Evolutionary conservation across 30 jellyfish, hydroid and myxozoan species (phyloP), one percentile per base, ranked within the genome.

Genomic region (Turritopsis dohrnii): DNA sequence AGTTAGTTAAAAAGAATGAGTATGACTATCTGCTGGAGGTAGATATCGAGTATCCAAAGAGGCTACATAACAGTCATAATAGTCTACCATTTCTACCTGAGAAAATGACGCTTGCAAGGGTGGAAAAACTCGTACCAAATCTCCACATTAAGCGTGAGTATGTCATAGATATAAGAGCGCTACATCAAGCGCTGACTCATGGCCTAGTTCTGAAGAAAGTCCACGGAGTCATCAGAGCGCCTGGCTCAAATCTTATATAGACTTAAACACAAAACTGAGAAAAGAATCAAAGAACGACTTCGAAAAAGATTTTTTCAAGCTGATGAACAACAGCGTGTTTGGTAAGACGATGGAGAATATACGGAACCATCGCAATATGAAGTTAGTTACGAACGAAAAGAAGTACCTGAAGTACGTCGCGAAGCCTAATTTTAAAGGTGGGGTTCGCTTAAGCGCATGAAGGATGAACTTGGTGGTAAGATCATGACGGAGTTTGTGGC

Each of bases 331-430:
- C 54, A 26, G 29, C 24, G 80, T 79, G 31, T 79, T 79, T 29
- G 85, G 85, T 1, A 8, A 79, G 31, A 25, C 85, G 27, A 74
- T 74, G 53, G 83, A 29, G 54, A 74, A 74, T 74, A 29, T 74
- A 21, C 65, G 53, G 41, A 74, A 74, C 24, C 53, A 29, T 23
- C 52, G 16, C 28, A 19, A 74, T 74, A 74, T 74, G 65, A 74
- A 21, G 41, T 28, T 74, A 20, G 83, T 28, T 20, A n/a, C n/a
- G n/a, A n/a, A n/a, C n/a, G n/a, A n/a, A n/a, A n/a, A n/a, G n/a
- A n/a, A n/a, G n/a, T n/a, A n/a, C n/a, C 20, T 28, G 21, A 24
- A 72, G 24, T 18, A 72, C 24, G 29, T 72, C 29, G 18, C 18
- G 29, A 72, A 72, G 29, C 21, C 29, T 18, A 72, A 72, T 23